phyloP scores from a whole-genome alignment of 2,888 invertebrate genomes.

The Troides helena region DNA sequence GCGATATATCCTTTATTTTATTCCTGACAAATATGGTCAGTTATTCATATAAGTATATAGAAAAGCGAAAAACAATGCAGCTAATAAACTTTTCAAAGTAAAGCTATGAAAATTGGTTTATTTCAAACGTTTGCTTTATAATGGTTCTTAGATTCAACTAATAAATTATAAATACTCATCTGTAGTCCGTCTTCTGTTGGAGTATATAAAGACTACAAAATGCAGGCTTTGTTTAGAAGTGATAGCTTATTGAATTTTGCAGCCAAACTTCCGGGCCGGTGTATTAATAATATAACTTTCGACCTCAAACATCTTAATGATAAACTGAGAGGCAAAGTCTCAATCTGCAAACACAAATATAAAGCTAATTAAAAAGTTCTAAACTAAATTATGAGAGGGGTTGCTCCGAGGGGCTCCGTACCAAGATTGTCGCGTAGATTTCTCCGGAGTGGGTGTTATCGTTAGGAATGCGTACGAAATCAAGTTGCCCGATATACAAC shows the following conservation, averaged over 20 bases:
- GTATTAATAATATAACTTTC: slow-evolving; percentile 74
- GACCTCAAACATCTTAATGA: slow-evolving; percentile 69
- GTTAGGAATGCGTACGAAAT: slow-evolving; percentile 56
- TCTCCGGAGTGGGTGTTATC: slow-evolving; percentile 66
- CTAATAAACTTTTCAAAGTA: too few relatives aligned
- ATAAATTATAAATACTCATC: too few relatives aligned
- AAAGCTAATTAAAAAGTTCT: slow-evolving; percentile 81
- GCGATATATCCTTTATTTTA: background rate
- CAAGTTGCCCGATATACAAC: slow-evolving; percentile 36
- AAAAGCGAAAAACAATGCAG: too few relatives aligned
- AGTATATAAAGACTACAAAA: too few relatives aligned
- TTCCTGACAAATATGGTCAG: background rate
- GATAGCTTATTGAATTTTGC: background rate
- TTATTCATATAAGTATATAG: background rate
- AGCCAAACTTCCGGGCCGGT: slow-evolving; percentile 39
- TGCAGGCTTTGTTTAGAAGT: background rate
- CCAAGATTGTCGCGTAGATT: slow-evolving; percentile 75
- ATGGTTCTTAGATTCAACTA: too few relatives aligned
- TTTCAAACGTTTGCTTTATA: too few relatives aligned
- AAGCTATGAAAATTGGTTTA: too few relatives aligned
- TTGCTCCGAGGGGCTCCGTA: slow-evolving; percentile 70
- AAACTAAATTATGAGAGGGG: slow-evolving; percentile 81
- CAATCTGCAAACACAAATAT: slow-evolving; percentile 81
- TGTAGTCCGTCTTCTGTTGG: too few relatives aligned
- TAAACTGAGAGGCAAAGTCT: slow-evolving; percentile 73